Evolutionary conservation across 2,888 invertebrate species (phyloP).

Genomic region (Tillus elongatus): DNA sequence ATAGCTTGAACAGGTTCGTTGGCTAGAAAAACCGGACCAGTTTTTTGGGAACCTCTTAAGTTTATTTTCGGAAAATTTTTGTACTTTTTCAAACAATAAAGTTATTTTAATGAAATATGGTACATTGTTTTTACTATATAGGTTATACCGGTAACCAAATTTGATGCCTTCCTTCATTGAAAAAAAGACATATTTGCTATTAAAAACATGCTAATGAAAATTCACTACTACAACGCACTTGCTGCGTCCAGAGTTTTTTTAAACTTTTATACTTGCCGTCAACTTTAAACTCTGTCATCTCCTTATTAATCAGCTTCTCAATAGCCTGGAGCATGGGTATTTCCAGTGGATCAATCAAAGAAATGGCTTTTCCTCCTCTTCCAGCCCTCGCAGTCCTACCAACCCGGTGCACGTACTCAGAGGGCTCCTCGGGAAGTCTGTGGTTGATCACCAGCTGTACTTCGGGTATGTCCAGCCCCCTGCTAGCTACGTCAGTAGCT

Average conservation of each 20-base stretch:
- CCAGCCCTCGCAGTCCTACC: constrained; percentile 96
- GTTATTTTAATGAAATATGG: no score
- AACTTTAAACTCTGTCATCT: constrained; percentile 73
- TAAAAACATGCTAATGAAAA: no score
- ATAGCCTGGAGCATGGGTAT: constrained; percentile 76
- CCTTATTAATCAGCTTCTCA: constrained; percentile 74
- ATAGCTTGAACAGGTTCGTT: no score
- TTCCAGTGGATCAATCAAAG: constrained; percentile 87
- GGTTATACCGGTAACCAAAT: no score
- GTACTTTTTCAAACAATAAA: no score
- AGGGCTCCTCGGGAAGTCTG: constrained; percentile 99
- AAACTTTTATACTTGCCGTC: constrained; percentile 65
- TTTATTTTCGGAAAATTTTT: no score
- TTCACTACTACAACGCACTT: no score
- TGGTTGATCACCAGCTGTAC: constrained; percentile 99
- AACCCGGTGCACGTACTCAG: constrained; percentile 98
- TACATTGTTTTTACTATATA: no score
- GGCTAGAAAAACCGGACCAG: no score
- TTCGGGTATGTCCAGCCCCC: constrained; percentile 91
- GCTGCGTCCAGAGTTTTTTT: no score
- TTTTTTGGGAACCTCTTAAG: no score
- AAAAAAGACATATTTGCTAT: no score
- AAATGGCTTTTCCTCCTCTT: constrained; percentile 77
- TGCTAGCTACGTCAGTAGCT: constrained; percentile 97
- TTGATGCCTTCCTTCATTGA: neutral